A percentile compares a stretch with the other conserved stretches of the same genome.
Conservation (phyloP, 2,113 vertebrate genomes). For the Bucco capensis region DNA sequence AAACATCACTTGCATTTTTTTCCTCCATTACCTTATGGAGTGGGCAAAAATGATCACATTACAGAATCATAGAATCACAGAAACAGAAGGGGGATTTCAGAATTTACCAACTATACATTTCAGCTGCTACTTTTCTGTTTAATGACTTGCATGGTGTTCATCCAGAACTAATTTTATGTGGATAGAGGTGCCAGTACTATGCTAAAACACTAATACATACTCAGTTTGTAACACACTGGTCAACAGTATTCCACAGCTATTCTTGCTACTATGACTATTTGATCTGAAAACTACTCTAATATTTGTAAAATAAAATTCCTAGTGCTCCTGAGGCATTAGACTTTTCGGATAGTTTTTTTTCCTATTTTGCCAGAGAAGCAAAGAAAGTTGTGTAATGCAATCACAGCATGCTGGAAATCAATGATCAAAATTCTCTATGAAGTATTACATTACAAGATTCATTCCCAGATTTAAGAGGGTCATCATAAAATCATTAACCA, state of each 20-base stretch:
- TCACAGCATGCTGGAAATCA: background rate
- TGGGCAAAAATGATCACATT: background rate
- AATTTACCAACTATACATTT: background rate
- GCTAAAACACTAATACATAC: background rate
- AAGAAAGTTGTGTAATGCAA: background rate
- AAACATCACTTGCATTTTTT: background rate
- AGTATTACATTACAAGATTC: background rate
- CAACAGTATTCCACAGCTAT: background rate
- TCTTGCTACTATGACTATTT: background rate
- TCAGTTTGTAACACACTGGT: background rate
- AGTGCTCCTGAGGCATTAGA: background rate
- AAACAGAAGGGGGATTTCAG: background rate
- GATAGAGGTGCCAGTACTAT: background rate
- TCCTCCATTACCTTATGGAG: background rate
- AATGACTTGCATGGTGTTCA: background rate
- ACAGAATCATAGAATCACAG: background rate
- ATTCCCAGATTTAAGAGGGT: background rate
- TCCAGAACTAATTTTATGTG: background rate
- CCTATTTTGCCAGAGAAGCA: background rate
- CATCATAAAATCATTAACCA: background rate
- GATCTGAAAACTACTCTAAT: background rate
- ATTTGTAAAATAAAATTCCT: background rate
- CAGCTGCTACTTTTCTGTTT: background rate
- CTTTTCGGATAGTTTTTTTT: background rate
- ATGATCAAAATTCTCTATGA: background rate